phyloP scores from a whole-genome alignment of 64 coral and sea anemone species.

The Stichodactyla helianthus region DNA sequence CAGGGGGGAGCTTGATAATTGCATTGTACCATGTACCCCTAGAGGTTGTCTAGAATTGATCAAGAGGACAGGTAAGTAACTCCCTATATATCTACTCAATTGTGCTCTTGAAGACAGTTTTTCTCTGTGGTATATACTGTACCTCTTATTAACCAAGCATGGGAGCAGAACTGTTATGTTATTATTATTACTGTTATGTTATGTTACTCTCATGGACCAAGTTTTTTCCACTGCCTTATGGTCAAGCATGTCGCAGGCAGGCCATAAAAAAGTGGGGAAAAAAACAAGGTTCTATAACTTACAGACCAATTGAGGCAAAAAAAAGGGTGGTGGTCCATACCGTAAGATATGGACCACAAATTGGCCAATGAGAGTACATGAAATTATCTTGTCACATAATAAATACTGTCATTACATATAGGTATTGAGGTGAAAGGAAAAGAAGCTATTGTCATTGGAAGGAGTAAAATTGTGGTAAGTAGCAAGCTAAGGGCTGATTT shows the following conservation, averaged over 20 bases:
- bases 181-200: too few relatives aligned
- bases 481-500: neutral
- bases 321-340: too few relatives aligned
- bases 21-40: constrained; percentile 97
- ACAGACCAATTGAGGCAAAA: too few relatives aligned
- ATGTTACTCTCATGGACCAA: too few relatives aligned
- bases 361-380: too few relatives aligned
- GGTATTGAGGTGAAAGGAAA: constrained; percentile 84
- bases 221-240: too few relatives aligned
- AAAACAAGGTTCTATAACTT: too few relatives aligned
- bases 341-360: too few relatives aligned
- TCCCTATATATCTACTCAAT: neutral
- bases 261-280: too few relatives aligned
- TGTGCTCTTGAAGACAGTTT: neutral
- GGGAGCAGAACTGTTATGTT: too few relatives aligned
- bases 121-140: neutral
- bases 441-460: constrained; percentile 88
- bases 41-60: constrained; percentile 95
- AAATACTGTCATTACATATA: constrained; percentile 5
- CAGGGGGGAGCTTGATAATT: constrained; percentile 81
- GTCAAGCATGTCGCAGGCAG: too few relatives aligned
- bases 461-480: constrained; percentile 92
- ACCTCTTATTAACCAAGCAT: neutral
- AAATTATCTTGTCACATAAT: too few relatives aligned
- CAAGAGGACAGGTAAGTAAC: constrained; percentile 70